Percentiles rank a stretch among this genome's conserved stretches.
Conservation (phyloP, 2,888 invertebrate species). For the Pyrgus malvae region DNA sequence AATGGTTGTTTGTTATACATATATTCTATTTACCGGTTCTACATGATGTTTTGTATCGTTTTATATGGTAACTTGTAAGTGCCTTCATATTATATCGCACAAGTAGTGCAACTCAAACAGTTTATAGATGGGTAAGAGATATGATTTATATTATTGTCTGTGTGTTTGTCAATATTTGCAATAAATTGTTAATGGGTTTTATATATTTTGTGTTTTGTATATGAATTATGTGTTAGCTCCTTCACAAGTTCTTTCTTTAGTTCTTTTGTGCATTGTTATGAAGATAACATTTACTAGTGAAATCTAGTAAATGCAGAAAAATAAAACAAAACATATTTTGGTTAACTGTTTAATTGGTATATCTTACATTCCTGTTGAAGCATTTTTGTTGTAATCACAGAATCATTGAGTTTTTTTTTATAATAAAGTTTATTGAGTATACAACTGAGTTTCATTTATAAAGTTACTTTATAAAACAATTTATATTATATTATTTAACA, state of each 20-base stretch:
- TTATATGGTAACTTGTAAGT: slow-evolving; percentile 27
- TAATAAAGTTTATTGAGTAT: slow-evolving; percentile 65
- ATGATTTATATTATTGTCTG: too few species aligned
- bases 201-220: too few species aligned
- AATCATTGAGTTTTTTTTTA: slow-evolving; percentile 46
- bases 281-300: too few species aligned
- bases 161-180: slow-evolving; percentile 6
- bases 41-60: slow-evolving; percentile 27
- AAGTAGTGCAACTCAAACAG: background rate
- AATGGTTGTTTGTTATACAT: slow-evolving; percentile 16
- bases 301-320: slow-evolving; percentile 37
- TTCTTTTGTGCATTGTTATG: too few species aligned
- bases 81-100: slow-evolving; percentile 34
- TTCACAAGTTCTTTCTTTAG: too few species aligned
- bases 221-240: too few species aligned
- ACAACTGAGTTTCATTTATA: slow-evolving; percentile 49
- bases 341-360: slow-evolving; percentile 69
- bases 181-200: slow-evolving; percentile 11
- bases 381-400: slow-evolving; percentile 51
- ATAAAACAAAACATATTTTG: slow-evolving; percentile 49
- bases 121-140: background rate
- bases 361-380: slow-evolving; percentile 68
- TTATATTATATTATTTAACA: slow-evolving; percentile 35
- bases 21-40: slow-evolving; percentile 24
- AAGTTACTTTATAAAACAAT: slow-evolving; percentile 38